Evolutionary conservation across 2,888 invertebrate species (phyloP).

Genomic region (Drosophila mimica): DNA sequence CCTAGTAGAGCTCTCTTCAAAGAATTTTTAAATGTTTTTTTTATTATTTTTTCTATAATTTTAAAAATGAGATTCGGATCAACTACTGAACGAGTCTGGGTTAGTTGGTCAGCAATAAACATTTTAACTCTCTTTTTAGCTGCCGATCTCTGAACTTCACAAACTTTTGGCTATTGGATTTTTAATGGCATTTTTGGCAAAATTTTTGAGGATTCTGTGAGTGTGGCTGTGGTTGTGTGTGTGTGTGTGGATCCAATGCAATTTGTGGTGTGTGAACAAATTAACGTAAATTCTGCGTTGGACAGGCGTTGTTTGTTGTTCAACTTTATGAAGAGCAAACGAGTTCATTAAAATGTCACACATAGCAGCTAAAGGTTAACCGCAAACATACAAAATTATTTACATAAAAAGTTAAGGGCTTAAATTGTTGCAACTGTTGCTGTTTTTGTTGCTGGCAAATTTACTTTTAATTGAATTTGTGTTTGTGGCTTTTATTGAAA

Average conservation of each 20-base stretch:
- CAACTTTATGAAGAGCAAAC: conserved; percentile 26
- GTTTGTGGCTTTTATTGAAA: conserved; percentile 55
- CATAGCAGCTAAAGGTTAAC: conserved; percentile 19
- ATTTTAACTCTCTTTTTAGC: conserved; percentile 20
- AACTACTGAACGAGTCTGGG: conserved; percentile 41
- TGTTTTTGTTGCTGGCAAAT: conserved; percentile 24
- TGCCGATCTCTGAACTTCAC: conserved; percentile 29
- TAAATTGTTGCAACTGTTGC: conserved; percentile 14
- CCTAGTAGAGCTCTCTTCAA: neutral
- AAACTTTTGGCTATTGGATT: conserved; percentile 40
- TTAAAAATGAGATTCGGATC: neutral
- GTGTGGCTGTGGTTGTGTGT: neutral
- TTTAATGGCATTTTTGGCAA: conserved; percentile 49
- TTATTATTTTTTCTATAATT: neutral
- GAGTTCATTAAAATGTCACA: conserved; percentile 68
- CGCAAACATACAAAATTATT: conserved; percentile 9
- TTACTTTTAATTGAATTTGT: conserved; percentile 67
- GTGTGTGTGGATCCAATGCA: conserved; percentile 4
- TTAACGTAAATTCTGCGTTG: conserved; percentile 34
- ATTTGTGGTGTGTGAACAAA: conserved; percentile 42
- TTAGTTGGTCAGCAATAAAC: conserved; percentile 32
- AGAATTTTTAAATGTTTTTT: conserved; percentile 35
- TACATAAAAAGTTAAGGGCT: conserved; percentile 20
- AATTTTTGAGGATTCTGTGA: conserved; percentile 7
- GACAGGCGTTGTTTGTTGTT: conserved; percentile 28